phyloP scores from a whole-genome alignment of 2,888 invertebrate genomes.

The Apodemia zela region DNA sequence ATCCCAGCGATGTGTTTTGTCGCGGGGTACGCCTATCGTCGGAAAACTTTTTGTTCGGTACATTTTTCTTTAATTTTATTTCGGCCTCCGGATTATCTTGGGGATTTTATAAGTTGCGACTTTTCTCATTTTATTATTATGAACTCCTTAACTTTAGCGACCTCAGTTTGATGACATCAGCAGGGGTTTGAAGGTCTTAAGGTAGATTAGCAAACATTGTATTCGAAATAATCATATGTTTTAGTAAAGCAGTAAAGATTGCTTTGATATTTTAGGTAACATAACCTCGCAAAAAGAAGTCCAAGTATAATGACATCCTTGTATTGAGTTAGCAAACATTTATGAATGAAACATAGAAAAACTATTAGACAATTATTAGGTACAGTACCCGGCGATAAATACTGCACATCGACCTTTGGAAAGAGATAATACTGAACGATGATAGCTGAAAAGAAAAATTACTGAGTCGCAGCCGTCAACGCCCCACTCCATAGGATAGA shows the following conservation, averaged over 20 bases:
- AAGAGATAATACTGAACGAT: too few species aligned
- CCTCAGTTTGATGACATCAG: slow-evolving; percentile 18
- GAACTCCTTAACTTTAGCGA: slow-evolving; percentile 25
- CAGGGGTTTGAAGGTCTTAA: slow-evolving; percentile 4
- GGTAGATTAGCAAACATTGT: background rate
- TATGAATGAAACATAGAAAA: too few species aligned
- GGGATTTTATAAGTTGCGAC: slow-evolving; percentile 38
- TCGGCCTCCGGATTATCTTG: slow-evolving; percentile 51
- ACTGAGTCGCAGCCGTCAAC: too few species aligned
- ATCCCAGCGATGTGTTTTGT: slow-evolving; percentile 74
- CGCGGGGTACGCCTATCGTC: slow-evolving; percentile 62
- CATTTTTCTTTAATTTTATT: slow-evolving; percentile 70
- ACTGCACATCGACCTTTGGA: too few species aligned
- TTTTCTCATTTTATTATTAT: slow-evolving; percentile 36
- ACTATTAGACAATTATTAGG: too few species aligned
- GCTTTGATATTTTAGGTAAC: too few species aligned
- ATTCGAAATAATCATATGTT: background rate
- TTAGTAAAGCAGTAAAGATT: background rate
- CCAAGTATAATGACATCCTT: too few species aligned
- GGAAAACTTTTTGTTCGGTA: slow-evolving; percentile 53
- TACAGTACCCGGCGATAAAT: too few species aligned
- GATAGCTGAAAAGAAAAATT: too few species aligned
- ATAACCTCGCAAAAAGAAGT: too few species aligned
- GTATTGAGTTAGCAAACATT: too few species aligned
- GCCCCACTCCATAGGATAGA: too few species aligned